Base-by-base conservation (phyloP, 2,888 invertebrate genomes). In the Cryptocephalus primarius region DNA sequence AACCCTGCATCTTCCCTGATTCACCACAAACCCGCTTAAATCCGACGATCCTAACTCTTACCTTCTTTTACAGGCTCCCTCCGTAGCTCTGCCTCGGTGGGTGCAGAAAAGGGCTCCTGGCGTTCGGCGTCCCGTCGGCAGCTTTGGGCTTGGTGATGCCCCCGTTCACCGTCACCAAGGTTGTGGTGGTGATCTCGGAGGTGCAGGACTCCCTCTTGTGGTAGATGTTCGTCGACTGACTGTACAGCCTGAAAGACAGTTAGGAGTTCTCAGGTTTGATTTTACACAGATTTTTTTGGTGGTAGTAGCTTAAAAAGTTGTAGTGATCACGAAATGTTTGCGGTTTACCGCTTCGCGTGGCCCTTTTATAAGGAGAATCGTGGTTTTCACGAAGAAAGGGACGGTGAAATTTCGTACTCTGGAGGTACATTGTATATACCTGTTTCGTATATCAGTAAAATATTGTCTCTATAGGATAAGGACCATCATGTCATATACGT, bases 151-250 rank as follows among this genome's bases (percentile, higher is more conserved):
- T 45, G 11, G 51, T 48, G 57, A 66, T 53, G 47, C 70, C 66
- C 12, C 67, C 68, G 47, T 70, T 67, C 11, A 69, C 64, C 9
- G 76, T 74, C 55, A 86, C 76, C 55, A 85, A 73, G 6, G 86
- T 86, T 10, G 87, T 87, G 47, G 87, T 86, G 36, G 87, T 87
- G 46, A 83, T 79, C 69, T 88, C 87, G 46, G 86, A 85, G 11
- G 84, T 80, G 51, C 84, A 82, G 4, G 87, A 87, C 69, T 88
- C 88, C 50, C 87, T 75, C 69, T 87, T 87, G 59, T 78, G 75
- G 64, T 78, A 79, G 50, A 68, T 67, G 57, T 69, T 73, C 57
- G 82, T 80, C 45, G 85, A 80, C 60, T 85, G 85, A 65, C 80
- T 81, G 75, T 80, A 83, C 64, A 84, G 76, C 73, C 83, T 84